Base-by-base conservation (phyloP, 1,140 invertebrate species). In the Drosophila albomicans region DNA sequence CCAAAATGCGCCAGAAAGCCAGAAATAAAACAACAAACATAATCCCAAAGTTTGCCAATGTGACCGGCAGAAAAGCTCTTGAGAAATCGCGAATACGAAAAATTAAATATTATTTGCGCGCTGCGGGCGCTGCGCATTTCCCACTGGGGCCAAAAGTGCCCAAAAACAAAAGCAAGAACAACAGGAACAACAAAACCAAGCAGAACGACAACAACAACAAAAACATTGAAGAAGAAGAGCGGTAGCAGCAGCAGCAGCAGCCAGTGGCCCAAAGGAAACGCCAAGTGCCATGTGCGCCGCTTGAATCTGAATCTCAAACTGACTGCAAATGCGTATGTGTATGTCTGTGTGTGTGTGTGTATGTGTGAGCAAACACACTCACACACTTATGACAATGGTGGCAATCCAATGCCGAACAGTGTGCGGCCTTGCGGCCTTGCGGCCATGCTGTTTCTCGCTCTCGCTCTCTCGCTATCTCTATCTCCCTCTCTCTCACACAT, bases 211-310 rank as follows among this genome's bases (percentile, higher is more conserved):
- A 49, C 59, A 64, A 57, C 46, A 69, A 41, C 52, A 51, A 13
- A 49, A 72, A 64, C 38, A 62, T n/a, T 30, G 58, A 5, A 32
- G 32, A 5, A 3, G 49, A 16, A 48, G 52, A 64, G 58, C 35
- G 41, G 38, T 43, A 28, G 59, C 65, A 62, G 13, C 13, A 51
- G 25, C 70, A 64, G 57, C 46, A 52, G 16, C 61, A 72, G 20
- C 25, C 32, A 46, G 49, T 76, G 56, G 52, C 52, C 49, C 81
- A 69, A 73, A 86, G 82, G 75, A 82, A 82, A 74, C 59, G 73
- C 77, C 80, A 88, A 84, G 85, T 88, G 82, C 79, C 79, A 87
- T 87, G 80, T 89, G 84, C 84, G 84, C 67, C 79, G 84, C 76
- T 79, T 77, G 45, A 78, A 48, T 76, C 66, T 65, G 51, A 73